Evolutionary conservation across 2,888 invertebrate species (phyloP).

Genomic region (Ophioninae sp.): DNA sequence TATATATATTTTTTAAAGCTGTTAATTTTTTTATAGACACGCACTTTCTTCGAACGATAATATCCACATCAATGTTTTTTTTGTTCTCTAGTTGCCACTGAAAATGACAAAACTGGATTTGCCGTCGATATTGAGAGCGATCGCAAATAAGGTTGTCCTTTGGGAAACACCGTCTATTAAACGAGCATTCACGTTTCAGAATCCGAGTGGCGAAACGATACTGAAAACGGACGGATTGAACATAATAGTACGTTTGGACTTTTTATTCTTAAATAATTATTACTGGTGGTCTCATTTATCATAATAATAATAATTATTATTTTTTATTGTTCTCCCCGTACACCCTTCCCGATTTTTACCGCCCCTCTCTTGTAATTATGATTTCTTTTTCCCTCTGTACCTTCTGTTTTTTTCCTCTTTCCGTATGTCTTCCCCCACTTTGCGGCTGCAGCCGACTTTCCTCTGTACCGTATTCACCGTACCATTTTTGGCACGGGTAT

Average conservation of each 20-base stretch:
- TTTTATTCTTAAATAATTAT: not conserved
- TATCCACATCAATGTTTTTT: not conserved
- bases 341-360: not conserved
- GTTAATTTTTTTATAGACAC: conserved; percentile 17
- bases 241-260: conserved; percentile 83
- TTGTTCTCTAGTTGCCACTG: conserved; percentile 82
- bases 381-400: not conserved
- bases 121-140: conserved; percentile 87
- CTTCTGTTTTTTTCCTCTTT: too few relatives aligned
- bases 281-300: not conserved
- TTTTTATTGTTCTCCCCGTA: not conserved
- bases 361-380: not conserved
- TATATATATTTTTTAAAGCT: conserved; percentile 13
- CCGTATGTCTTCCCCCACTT: too few relatives aligned
- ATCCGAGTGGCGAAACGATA: conserved; percentile 83
- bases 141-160: conserved; percentile 88
- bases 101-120: conserved; percentile 88
- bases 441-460: too few relatives aligned
- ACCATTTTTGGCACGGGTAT: too few relatives aligned
- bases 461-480: too few relatives aligned
- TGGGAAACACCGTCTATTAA: conserved; percentile 91
- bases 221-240: conserved; percentile 98
- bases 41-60: not conserved
- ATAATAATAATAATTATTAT: not conserved
- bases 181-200: conserved; percentile 90